Percentiles rank a stretch among this genome's conserved stretches.
phyloP scores from a whole-genome alignment of 37 sponge, comb jelly and placozoan species.

The Diacarnus erythraeanus region DNA sequence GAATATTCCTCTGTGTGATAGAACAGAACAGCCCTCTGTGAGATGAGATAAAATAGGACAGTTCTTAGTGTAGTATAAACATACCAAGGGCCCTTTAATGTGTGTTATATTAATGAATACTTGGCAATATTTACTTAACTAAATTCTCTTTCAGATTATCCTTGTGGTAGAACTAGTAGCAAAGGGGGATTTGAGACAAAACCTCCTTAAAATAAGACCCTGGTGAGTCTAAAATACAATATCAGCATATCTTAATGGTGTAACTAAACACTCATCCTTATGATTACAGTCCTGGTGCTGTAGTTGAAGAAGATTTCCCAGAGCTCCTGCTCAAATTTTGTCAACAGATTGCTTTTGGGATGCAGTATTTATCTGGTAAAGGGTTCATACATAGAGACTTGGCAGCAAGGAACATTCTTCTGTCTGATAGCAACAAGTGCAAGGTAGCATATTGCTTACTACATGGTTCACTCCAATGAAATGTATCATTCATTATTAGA shows the following conservation, averaged over 20 bases:
- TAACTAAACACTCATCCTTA: too few relatives aligned
- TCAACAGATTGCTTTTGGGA: neutral
- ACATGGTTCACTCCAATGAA: neutral
- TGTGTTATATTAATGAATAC: neutral
- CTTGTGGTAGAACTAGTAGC: slow-evolving; percentile 8
- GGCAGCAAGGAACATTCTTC: neutral
- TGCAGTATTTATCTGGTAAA: neutral
- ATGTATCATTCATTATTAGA: slow-evolving; percentile 3
- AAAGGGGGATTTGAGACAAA: slow-evolving; percentile 11
- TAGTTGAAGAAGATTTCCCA: neutral
- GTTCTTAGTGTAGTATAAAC: too few relatives aligned
- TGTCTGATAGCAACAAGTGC: neutral
- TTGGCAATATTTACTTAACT: neutral
- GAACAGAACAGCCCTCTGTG: too few relatives aligned
- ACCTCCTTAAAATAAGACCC: neutral
- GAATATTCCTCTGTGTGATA: too few relatives aligned
- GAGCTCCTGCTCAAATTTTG: neutral
- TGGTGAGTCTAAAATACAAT: slow-evolving; percentile 5
- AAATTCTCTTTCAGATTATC: neutral
- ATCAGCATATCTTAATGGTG: too few relatives aligned
- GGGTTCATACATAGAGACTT: neutral
- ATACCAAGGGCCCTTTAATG: too few relatives aligned
- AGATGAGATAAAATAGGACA: too few relatives aligned
- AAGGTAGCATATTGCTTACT: neutral
- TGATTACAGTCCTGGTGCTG: neutral